phyloP scores from a whole-genome alignment of 2,113 vertebrate species.

The Hypocryptadius cinnamomeus region DNA sequence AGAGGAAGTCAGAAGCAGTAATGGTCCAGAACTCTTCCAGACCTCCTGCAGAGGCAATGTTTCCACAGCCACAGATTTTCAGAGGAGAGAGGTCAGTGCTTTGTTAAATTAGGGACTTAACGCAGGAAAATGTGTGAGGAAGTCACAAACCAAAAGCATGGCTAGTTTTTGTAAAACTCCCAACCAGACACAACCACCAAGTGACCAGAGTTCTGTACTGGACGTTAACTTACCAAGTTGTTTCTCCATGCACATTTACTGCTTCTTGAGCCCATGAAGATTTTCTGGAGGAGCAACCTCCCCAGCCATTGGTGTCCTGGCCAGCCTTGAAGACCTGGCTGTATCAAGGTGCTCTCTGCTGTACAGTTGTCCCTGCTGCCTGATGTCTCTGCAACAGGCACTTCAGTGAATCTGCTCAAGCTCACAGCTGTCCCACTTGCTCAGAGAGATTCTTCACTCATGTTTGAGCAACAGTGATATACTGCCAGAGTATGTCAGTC shows the following conservation, averaged over 20 bases:
- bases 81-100: neutral
- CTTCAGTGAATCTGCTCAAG: neutral
- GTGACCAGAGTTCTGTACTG: neutral
- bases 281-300: neutral
- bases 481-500: conserved; percentile 25
- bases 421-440: neutral
- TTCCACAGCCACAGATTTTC: neutral
- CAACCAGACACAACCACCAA: neutral
- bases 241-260: neutral
- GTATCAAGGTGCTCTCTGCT: neutral
- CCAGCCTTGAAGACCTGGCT: neutral
- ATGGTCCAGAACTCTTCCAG: neutral
- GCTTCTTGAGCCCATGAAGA: neutral
- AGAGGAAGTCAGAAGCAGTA: neutral
- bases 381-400: neutral
- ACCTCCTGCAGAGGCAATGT: neutral
- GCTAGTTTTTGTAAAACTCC: neutral
- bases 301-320: neutral
- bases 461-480: neutral
- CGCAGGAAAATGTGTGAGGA: neutral
- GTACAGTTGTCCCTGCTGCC: neutral
- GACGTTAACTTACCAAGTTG: neutral
- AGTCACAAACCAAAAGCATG: neutral
- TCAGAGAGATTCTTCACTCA: neutral
- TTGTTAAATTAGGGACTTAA: neutral